Percentiles rank a stretch among this genome's conserved stretches.
These are phyloP conservation scores for Drosophila lacteicornis DNA, from an alignment of 1,140 invertebrate genomes.

Conservation along the genomic window DNA sequence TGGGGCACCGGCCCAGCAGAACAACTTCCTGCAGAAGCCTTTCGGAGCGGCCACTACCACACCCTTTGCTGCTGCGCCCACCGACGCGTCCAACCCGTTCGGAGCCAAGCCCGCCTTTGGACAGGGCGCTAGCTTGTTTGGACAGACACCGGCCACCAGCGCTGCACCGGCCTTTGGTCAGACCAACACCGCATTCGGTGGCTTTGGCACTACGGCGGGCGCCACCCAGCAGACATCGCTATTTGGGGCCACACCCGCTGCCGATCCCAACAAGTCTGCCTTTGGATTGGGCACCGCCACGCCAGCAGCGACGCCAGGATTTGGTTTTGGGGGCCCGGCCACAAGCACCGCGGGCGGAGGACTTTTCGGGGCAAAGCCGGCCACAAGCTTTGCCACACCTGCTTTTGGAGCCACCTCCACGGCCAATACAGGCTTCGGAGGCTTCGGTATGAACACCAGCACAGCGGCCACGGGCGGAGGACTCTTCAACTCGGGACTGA, in stretches of 20 bases:
- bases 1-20: constrained; percentile 80
- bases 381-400: constrained; percentile 84
- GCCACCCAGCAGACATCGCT: constrained; percentile 82
- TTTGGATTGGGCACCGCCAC: constrained; percentile 85
- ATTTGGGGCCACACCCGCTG: constrained; percentile 85
- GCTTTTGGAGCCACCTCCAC: constrained; percentile 76
- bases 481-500: constrained; percentile 86
- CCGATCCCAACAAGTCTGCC: constrained; percentile 86
- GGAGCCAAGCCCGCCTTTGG: constrained; percentile 84
- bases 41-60: constrained; percentile 87
- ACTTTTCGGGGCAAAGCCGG: constrained; percentile 79
- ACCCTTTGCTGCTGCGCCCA: constrained; percentile 86
- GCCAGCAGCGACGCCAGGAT: constrained; percentile 77
- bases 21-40: constrained; percentile 76
- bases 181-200: constrained; percentile 84
- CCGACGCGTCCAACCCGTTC: constrained; percentile 85
- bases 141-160: constrained; percentile 68
- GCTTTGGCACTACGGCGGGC: constrained; percentile 74
- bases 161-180: constrained; percentile 84
- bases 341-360: constrained; percentile 76
- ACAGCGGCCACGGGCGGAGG: constrained; percentile 84
- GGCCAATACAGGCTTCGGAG: constrained; percentile 71
- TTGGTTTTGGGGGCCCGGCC: constrained; percentile 84
- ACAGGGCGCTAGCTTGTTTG: constrained; percentile 73
- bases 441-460: constrained; percentile 75